These are phyloP conservation scores for Papilio machaon DNA, from an alignment of 1,140 invertebrate genomes.

Conservation along the genomic window DNA sequence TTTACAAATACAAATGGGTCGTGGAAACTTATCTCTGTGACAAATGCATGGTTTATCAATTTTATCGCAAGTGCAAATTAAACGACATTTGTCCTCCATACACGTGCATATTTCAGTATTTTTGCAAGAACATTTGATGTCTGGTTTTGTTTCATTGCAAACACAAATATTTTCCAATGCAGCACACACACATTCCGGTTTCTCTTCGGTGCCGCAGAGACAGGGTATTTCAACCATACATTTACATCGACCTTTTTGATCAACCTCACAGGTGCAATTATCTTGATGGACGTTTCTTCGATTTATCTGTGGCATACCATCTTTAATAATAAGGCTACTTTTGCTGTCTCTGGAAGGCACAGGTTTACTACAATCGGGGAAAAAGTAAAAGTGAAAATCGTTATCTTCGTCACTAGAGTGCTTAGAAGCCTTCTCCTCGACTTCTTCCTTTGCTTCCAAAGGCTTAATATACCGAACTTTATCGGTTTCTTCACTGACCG, in stretches of 20 bases:
- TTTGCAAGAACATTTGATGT: slow-evolving; percentile 58
- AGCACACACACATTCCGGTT: slow-evolving; percentile 58
- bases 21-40: slow-evolving; percentile 57
- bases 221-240: slow-evolving; percentile 66
- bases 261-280: slow-evolving; percentile 60
- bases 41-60: slow-evolving; percentile 68
- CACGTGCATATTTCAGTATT: slow-evolving; percentile 61
- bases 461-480: slow-evolving; percentile 47
- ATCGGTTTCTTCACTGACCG: slow-evolving; percentile 47
- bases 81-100: slow-evolving; percentile 54
- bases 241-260: slow-evolving; percentile 62
- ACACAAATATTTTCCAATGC: slow-evolving; percentile 63
- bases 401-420: slow-evolving; percentile 59
- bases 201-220: slow-evolving; percentile 61
- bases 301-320: slow-evolving; percentile 74
- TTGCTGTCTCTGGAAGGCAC: slow-evolving; percentile 51
- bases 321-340: slow-evolving; percentile 61
- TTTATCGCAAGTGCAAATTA: slow-evolving; percentile 60
- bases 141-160: slow-evolving; percentile 57
- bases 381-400: slow-evolving; percentile 78
- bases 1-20: slow-evolving; percentile 62
- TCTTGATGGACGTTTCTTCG: slow-evolving; percentile 29
- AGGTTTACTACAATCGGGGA: slow-evolving; percentile 69
- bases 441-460: slow-evolving; percentile 46
- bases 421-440: slow-evolving; percentile 44